Percentiles rank a stretch among this genome's conserved stretches.
phyloP scores from a whole-genome alignment of 2,113 vertebrate species.

The Lepisosteus osseus region DNA sequence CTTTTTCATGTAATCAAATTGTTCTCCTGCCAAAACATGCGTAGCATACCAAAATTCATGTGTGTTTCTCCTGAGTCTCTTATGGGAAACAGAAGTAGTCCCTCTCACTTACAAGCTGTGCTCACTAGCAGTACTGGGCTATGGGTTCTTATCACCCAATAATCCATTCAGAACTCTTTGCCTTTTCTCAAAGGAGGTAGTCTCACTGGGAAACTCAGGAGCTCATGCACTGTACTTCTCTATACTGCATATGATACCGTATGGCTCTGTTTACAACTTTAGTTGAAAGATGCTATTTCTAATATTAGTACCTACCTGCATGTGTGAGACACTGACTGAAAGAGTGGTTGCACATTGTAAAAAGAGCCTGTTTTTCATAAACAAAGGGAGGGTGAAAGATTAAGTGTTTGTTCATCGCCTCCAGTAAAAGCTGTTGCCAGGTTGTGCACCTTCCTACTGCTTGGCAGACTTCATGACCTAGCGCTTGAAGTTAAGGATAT shows the following conservation, averaged over 20 bases:
- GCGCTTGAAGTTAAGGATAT: not conserved
- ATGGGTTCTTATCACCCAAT: constrained; percentile 10
- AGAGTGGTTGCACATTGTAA: no score
- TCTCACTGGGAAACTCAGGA: no score
- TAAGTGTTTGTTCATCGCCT: no score
- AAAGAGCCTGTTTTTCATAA: no score
- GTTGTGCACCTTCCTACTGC: no score
- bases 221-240: no score
- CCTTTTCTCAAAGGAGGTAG: no score
- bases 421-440: no score
- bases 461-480: not conserved
- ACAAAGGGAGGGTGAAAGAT: no score
- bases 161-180: no score
- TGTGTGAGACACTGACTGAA: no score
- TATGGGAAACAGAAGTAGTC: constrained; percentile 5
- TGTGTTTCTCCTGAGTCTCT: constrained; percentile 30
- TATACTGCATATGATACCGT: no score
- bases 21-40: constrained; percentile 33
- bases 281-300: not conserved
- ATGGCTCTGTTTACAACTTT: not conserved
- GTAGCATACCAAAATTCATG: constrained; percentile 8
- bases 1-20: constrained; percentile 32
- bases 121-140: constrained; percentile 53
- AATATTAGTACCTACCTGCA: not conserved
- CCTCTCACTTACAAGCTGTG: constrained; percentile 47